Conservation (phyloP, 2,113 vertebrate genomes). For the Phaethon lepturus region DNA sequence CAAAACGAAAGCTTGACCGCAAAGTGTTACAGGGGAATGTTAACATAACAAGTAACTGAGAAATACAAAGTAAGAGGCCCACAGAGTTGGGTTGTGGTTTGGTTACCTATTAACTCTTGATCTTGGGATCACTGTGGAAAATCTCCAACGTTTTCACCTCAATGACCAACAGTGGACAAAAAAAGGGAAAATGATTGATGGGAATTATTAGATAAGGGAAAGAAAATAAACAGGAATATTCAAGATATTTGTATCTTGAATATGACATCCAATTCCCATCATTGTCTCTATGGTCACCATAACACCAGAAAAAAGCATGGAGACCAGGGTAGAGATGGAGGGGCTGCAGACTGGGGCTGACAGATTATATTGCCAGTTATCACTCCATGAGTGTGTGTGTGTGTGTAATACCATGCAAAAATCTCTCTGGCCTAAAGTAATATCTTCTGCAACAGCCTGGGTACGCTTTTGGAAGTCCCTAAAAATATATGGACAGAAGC, state of each 20-base stretch:
- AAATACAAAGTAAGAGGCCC: not conserved
- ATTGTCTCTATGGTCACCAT: not conserved
- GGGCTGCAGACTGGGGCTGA: not conserved
- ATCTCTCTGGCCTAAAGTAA: not conserved
- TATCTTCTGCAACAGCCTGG: accelerated
- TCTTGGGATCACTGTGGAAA: not conserved
- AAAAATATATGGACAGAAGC: not conserved
- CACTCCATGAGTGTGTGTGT: not conserved
- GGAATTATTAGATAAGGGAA: not conserved
- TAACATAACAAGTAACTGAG: not conserved
- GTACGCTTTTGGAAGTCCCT: not conserved
- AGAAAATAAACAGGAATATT: not conserved
- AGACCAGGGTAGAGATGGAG: not conserved
- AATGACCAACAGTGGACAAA: not conserved
- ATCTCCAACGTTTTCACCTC: not conserved
- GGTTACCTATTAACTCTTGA: not conserved
- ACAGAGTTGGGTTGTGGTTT: not conserved
- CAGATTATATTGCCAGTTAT: not conserved
- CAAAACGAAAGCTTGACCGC: not conserved
- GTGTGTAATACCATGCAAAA: not conserved
- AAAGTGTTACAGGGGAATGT: not conserved
- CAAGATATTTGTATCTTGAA: not conserved
- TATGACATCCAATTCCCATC: not conserved
- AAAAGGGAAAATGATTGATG: not conserved
- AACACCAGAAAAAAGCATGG: not conserved